phyloP scores from a whole-genome alignment of 2,888 invertebrate genomes.

The Trissolcus brochymenae region DNA sequence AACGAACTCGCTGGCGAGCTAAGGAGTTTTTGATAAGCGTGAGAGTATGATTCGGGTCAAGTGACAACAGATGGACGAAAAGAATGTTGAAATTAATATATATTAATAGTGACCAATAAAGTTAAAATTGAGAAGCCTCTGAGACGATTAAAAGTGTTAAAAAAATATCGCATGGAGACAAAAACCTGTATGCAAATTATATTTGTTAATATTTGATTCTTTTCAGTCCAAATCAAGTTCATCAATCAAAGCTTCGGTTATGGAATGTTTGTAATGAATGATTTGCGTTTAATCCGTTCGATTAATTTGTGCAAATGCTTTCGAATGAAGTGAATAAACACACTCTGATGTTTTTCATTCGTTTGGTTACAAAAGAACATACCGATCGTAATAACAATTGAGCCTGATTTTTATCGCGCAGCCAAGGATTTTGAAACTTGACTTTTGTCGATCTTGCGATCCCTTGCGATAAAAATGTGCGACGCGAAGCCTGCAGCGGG shows the following conservation, averaged over 20 bases:
- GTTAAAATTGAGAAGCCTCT: too few relatives aligned
- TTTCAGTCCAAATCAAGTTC: too few relatives aligned
- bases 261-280: constrained; percentile 10
- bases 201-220: too few relatives aligned
- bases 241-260: too few relatives aligned
- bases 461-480: constrained; percentile 22
- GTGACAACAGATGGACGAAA: not conserved
- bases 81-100: not conserved
- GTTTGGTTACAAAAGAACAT: constrained; percentile 44
- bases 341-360: constrained; percentile 2
- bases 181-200: too few relatives aligned
- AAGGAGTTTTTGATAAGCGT: constrained; percentile 11
- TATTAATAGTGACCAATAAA: not conserved
- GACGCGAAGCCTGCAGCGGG: constrained; percentile 16
- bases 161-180: too few relatives aligned
- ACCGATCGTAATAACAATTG: constrained; percentile 42
- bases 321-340: constrained; percentile 26
- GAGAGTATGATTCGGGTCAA: constrained; percentile 12
- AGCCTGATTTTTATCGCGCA: constrained; percentile 40
- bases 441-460: constrained; percentile 6
- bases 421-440: constrained; percentile 19
- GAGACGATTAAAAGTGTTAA: too few relatives aligned
- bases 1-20: constrained; percentile 16
- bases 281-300: constrained; percentile 12
- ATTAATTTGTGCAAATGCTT: constrained; percentile 36